Evolutionary conservation across 2,113 vertebrate species (phyloP).

Genomic region (Aegotheles bennettii): DNA sequence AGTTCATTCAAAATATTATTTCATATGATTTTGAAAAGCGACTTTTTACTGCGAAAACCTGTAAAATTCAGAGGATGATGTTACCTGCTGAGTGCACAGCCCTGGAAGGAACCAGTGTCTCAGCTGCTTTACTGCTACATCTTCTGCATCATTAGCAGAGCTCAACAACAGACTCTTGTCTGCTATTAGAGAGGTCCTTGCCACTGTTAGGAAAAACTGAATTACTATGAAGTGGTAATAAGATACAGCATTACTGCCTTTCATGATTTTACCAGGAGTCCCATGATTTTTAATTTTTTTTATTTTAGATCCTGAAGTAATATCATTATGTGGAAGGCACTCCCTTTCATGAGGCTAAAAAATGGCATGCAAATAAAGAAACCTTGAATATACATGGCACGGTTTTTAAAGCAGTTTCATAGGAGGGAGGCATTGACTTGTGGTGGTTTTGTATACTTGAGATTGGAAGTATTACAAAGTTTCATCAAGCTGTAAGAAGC

Average conservation of each 20-base stretch:
- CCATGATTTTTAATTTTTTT: not conserved
- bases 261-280: constrained; percentile 14
- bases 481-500: not conserved
- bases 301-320: not conserved
- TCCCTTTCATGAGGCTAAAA: not conserved
- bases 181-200: not conserved
- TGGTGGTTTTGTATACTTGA: not conserved
- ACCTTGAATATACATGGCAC: not conserved
- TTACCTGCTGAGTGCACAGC: not conserved
- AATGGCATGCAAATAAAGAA: not conserved
- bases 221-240: constrained; percentile 11
- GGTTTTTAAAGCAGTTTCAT: not conserved
- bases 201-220: constrained; percentile 14
- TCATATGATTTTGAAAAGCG: not conserved
- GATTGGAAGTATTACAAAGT: not conserved
- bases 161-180: not conserved
- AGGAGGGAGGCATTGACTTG: not conserved
- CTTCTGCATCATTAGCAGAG: not conserved
- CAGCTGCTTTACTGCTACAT: not conserved
- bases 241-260: not conserved
- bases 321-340: not conserved
- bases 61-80: not conserved
- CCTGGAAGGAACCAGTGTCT: not conserved
- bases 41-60: not conserved
- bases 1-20: not conserved